Conservation (phyloP, 2,888 invertebrate species). For the Sicus ferrugineus region DNA sequence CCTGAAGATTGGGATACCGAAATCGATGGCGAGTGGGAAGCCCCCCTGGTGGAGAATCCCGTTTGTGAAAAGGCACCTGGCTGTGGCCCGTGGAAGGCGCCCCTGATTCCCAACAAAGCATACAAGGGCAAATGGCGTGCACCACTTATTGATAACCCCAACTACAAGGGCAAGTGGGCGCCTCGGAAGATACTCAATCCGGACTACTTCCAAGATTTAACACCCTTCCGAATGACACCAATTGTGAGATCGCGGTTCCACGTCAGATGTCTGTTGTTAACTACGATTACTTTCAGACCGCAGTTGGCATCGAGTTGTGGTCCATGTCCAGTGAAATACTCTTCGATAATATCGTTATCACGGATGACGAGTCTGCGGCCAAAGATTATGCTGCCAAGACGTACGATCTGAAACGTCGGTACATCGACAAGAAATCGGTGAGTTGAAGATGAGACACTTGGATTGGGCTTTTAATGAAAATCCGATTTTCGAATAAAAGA, state of each 20-base stretch:
- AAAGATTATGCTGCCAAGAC: constrained; percentile 83
- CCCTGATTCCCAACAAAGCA: constrained; percentile 84
- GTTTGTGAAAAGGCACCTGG: constrained; percentile 80
- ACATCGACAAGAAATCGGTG: constrained; percentile 82
- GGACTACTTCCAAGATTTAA: constrained; percentile 87
- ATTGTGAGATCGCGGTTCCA: constrained; percentile 73
- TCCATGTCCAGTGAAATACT: constrained; percentile 94
- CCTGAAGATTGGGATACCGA: constrained; percentile 97
- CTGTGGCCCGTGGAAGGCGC: constrained; percentile 91
- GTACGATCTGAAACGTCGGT: constrained; percentile 83
- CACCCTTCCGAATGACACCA: constrained; percentile 89
- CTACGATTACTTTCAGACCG: constrained; percentile 69
- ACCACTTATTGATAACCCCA: constrained; percentile 88
- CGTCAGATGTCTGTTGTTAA: neutral
- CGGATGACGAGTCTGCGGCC: constrained; percentile 81
- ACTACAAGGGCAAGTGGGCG: constrained; percentile 95
- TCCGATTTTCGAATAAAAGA: constrained; percentile 56
- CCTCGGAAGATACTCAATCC: constrained; percentile 90
- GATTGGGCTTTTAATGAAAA: neutral
- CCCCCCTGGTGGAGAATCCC: constrained; percentile 91
- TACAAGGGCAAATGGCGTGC: constrained; percentile 95
- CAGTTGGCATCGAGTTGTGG: constrained; percentile 97
- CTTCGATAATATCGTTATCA: constrained; percentile 94
- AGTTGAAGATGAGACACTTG: constrained; percentile 62
- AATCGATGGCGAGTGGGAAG: constrained; percentile 99